Percentiles rank a stretch among this genome's conserved stretches.
These are phyloP conservation scores for Hirtodrosophila histrioides DNA, from an alignment of 2,888 invertebrate genomes.

Conservation along the genomic window DNA sequence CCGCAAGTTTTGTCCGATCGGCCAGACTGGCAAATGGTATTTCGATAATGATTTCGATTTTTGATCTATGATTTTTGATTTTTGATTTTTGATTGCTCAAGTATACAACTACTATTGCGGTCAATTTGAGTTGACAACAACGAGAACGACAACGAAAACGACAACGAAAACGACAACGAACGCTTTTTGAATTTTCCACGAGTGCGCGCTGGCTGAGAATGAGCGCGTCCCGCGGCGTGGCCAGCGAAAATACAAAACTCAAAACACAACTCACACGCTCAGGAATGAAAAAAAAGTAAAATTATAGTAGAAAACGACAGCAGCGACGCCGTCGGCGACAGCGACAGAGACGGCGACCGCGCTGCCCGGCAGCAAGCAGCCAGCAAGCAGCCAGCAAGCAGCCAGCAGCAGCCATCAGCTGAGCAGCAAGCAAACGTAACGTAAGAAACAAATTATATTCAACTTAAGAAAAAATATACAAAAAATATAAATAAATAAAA, in stretches of 20 bases:
- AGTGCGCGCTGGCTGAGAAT: conserved; percentile 69
- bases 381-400: conserved; percentile 15
- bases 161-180: conserved; percentile 30
- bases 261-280: conserved; percentile 55
- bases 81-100: conserved; percentile 8
- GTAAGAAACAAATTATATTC: conserved; percentile 76
- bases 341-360: background rate
- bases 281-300: conserved; percentile 55
- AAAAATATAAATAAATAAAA: conserved; percentile 55
- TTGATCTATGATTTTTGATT: conserved; percentile 9
- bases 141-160: conserved; percentile 3
- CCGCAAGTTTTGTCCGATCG: conserved; percentile 11
- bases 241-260: conserved; percentile 65
- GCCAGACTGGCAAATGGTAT: conserved; percentile 7
- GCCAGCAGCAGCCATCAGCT: conserved; percentile 44
- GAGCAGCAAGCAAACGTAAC: conserved; percentile 52
- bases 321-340: conserved; percentile 1
- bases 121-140: conserved; percentile 23
- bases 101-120: conserved; percentile 19
- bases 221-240: conserved; percentile 74
- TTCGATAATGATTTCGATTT: conserved; percentile 4
- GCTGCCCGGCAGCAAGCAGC: conserved; percentile 4
- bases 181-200: conserved; percentile 68
- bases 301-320: conserved; percentile 38
- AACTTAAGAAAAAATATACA: conserved; percentile 52